These are phyloP conservation scores for Hypomecis punctinalis DNA, from an alignment of 2,888 invertebrate genomes.

Conservation along the genomic window DNA sequence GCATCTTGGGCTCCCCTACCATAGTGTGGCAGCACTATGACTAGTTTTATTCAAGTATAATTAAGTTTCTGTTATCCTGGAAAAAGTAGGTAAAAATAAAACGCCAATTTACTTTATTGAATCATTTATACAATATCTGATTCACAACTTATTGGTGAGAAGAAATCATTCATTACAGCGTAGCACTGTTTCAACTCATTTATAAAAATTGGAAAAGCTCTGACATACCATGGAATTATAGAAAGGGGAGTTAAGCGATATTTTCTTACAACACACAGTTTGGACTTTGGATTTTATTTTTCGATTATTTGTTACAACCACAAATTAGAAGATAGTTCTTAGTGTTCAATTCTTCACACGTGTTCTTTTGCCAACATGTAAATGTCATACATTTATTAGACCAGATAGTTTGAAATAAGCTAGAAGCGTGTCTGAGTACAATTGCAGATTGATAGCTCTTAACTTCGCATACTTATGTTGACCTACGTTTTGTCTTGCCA, in stretches of 20 bases:
- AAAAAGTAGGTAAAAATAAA: conserved; percentile 56
- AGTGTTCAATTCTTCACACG: too few species aligned
- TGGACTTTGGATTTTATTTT: conserved; percentile 29
- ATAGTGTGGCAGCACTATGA: too few species aligned
- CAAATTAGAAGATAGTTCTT: background rate
- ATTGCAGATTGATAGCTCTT: too few species aligned
- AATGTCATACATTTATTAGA: too few species aligned
- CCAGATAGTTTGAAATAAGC: too few species aligned
- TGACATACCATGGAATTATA: conserved; percentile 64
- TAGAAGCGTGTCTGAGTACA: too few species aligned
- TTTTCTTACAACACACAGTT: conserved; percentile 28
- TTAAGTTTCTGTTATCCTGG: background rate
- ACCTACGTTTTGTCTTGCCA: too few species aligned
- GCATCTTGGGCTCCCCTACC: too few species aligned
- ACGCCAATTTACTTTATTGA: conserved; percentile 74
- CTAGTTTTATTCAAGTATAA: background rate
- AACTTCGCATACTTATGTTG: too few species aligned
- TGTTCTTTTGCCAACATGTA: too few species aligned
- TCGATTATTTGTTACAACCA: too few species aligned
- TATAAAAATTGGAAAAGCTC: conserved; percentile 73
- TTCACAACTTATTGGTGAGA: conserved; percentile 73
- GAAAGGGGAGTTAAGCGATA: conserved; percentile 58
- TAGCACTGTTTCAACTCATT: conserved; percentile 71
- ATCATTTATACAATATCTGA: conserved; percentile 76
- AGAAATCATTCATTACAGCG: conserved; percentile 65